Percentiles rank a stretch among this genome's conserved stretches.
Conservation (phyloP, 2,888 invertebrate species). For the Silvanus unidentatus region DNA sequence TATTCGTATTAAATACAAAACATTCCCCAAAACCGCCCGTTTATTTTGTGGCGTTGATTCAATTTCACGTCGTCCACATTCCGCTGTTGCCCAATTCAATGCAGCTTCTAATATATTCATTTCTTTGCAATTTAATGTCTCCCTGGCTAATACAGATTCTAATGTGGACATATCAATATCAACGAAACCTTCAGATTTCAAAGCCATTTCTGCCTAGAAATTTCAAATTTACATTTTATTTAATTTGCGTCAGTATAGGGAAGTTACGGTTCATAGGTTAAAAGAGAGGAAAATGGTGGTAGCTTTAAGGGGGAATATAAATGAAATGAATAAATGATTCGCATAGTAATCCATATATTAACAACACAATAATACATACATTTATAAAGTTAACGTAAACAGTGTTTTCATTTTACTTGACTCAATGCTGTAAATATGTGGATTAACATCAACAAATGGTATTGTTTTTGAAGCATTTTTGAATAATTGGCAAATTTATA, state of each 20-base stretch:
- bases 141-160: constrained; percentile 83
- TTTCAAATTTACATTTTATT: not conserved
- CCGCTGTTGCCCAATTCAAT: constrained; percentile 87
- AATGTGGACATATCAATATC: constrained; percentile 92
- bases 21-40: constrained; percentile 66
- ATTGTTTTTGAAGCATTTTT: constrained; percentile 9
- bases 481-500: constrained; percentile 20
- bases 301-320: constrained; percentile 13
- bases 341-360: constrained; percentile 45
- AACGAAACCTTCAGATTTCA: constrained; percentile 91
- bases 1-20: constrained; percentile 82
- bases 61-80: constrained; percentile 78
- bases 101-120: constrained; percentile 87
- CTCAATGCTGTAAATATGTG: constrained; percentile 42
- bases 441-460: constrained; percentile 36
- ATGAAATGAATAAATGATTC: constrained; percentile 28
- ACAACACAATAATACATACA: constrained; percentile 38
- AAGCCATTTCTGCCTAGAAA: constrained; percentile 86
- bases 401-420: constrained; percentile 25
- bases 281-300: not conserved
- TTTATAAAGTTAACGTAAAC: constrained; percentile 21
- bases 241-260: no score
- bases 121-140: constrained; percentile 93
- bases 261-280: no score
- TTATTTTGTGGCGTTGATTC: constrained; percentile 77